Conservation (phyloP, 2,888 invertebrate genomes). For the Rhopalosiphum nymphaeae region DNA sequence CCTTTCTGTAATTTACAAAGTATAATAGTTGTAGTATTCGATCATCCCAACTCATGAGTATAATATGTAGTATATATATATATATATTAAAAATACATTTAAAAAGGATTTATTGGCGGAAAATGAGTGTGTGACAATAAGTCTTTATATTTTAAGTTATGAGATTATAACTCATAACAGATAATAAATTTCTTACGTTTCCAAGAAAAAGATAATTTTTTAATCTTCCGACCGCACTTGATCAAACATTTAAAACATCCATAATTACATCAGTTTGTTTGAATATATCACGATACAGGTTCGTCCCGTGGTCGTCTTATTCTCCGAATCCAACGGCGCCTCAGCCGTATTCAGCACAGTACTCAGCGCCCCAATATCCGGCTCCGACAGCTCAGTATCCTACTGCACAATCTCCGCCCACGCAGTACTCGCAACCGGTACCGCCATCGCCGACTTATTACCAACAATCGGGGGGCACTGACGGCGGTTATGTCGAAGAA, state of each 20-base stretch:
- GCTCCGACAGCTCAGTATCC: background rate
- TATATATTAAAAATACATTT: background rate
- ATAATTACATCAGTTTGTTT: background rate
- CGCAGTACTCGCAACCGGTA: conserved; percentile 26
- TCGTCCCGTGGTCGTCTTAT: conserved; percentile 22
- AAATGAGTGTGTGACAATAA: background rate
- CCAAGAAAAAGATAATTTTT: background rate
- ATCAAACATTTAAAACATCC: background rate
- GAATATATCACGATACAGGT: background rate
- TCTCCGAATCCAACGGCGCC: background rate
- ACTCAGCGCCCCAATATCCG: background rate
- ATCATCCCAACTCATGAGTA: background rate
- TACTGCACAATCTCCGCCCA: background rate
- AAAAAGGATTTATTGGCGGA: background rate
- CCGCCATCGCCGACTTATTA: conserved; percentile 40
- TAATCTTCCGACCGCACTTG: background rate
- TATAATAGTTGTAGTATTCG: background rate
- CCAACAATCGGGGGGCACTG: background rate
- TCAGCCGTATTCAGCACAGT: background rate
- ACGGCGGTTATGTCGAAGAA: background rate
- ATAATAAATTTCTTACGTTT: background rate
- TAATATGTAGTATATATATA: too few relatives aligned
- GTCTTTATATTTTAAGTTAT: background rate
- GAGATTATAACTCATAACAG: background rate
- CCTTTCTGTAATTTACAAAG: background rate